Evolutionary conservation across 2,113 vertebrate genomes (phyloP), one percentile per base, ranked within the genome.

Genomic region (Sorex fumeus): DNA sequence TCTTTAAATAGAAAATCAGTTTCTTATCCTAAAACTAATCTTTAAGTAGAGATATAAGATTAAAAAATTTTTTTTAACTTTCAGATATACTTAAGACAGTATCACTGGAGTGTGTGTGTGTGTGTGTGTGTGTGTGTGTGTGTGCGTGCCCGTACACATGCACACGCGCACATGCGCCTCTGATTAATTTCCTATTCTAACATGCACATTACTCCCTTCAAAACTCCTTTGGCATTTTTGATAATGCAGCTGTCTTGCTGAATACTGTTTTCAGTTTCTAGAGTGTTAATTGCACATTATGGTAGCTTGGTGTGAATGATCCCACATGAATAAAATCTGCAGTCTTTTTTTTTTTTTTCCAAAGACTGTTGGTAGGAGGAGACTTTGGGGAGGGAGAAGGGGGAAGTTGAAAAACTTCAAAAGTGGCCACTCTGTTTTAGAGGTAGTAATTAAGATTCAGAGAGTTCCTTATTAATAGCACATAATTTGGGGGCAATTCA

Each of bases 221-320:
- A 94, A 87, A 84, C 81, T 93, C 83, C 90, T 60, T 87, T 93
- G 93, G 90, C 91, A 97, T 96, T 95, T 96, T 96, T 84, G 91
- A 97, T 96, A 97, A 85, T 85, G 64, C 53, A 97, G 93, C 92
- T 92, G 94, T 95, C 90, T 94, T 94, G 91, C 12, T 93, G 93
- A 97, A 96, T 97, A 97, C 96, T 71, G 71, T 96, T 97, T 97
- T 91, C 93, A 96, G 69, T 96, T 96, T 97, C 92, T 93, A 71
- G 77, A 86, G 92, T 95, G 94, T 82, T 96, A 96, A 75, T 90
- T 96, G 90, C 90, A 96, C 93, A 96, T 91, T 92, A 96, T 80
- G 96, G 83, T 67, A 21, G 36, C 96, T 96, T 96, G 93, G 93
- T 89, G 88, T 75, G 71, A 94, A 89, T 93, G 95, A 95, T 75